Conservation (phyloP, 92 coral and sea anemone genomes). For the Zoanthus sociatus region DNA sequence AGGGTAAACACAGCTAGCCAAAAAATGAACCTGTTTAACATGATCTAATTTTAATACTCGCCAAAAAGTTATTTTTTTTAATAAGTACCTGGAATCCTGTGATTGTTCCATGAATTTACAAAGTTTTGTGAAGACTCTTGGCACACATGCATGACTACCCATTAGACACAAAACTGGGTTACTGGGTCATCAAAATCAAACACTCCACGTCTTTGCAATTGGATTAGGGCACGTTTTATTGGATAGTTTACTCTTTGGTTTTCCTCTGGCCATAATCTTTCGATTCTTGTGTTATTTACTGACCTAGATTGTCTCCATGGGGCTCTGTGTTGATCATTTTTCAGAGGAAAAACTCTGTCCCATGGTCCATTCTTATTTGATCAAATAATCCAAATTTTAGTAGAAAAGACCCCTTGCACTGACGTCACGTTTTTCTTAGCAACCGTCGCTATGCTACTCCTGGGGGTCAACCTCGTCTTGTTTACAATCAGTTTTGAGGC, state of each 20-base stretch:
- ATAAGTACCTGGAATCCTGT: conserved; percentile 24
- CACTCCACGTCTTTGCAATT: conserved; percentile 16
- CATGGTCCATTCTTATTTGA: conserved; percentile 56
- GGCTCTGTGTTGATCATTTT: too few relatives aligned
- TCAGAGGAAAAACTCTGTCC: conserved; percentile 33
- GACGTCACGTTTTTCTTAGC: too few relatives aligned
- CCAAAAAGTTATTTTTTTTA: too few relatives aligned
- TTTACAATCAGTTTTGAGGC: too few relatives aligned
- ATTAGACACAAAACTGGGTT: not conserved
- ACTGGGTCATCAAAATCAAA: conserved; percentile 4
- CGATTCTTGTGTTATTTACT: conserved; percentile 50
- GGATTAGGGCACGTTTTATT: conserved; percentile 4
- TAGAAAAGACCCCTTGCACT: too few relatives aligned
- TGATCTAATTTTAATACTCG: too few relatives aligned
- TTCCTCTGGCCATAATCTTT: conserved; percentile 26
- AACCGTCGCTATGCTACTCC: too few relatives aligned
- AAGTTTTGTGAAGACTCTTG: conserved; percentile 17
- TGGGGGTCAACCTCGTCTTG: too few relatives aligned
- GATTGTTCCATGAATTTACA: conserved; percentile 31
- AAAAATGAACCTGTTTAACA: too few relatives aligned
- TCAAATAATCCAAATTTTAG: conserved; percentile 53
- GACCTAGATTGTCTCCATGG: conserved; percentile 42
- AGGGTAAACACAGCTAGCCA: too few relatives aligned
- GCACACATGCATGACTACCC: conserved; percentile 20
- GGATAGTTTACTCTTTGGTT: conserved; percentile 18